These are phyloP conservation scores for Lasioglossum calceatum DNA, from an alignment of 2,888 invertebrate species.

Conservation along the genomic window DNA sequence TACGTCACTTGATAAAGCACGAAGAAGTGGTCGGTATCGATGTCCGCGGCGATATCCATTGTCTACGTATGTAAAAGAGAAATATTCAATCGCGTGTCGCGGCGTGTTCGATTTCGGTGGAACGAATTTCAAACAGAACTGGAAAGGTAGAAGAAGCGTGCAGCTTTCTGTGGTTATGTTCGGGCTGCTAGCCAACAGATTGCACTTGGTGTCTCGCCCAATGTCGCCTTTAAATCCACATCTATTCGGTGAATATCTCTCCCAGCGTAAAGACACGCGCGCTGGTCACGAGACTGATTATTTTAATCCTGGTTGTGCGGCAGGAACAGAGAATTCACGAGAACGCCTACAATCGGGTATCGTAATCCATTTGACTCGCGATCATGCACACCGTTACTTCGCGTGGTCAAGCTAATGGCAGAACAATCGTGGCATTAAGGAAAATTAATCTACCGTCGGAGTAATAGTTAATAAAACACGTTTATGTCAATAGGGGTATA, in stretches of 20 bases:
- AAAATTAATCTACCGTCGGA: neutral
- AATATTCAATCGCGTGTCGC: neutral
- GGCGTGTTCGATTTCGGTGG: neutral
- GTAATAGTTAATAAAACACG: neutral
- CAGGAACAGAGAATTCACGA: neutral
- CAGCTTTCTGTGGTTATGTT: slow-evolving; percentile 33
- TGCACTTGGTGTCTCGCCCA: slow-evolving; percentile 75
- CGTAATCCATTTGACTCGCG: neutral
- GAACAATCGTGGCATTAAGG: neutral
- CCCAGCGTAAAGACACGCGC: neutral
- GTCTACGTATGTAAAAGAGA: neutral
- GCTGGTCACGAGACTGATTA: slow-evolving; percentile 41
- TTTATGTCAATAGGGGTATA: no score
- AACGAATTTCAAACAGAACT: slow-evolving; percentile 41
- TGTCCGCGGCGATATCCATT: slow-evolving; percentile 79
- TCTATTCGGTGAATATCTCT: slow-evolving; percentile 31
- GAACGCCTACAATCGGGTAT: slow-evolving; percentile 3
- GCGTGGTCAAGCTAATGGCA: neutral
- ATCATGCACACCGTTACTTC: neutral
- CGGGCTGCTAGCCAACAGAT: slow-evolving; percentile 71
- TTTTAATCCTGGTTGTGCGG: slow-evolving; percentile 26
- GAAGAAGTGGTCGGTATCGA: slow-evolving; percentile 78
- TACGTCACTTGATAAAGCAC: slow-evolving; percentile 82
- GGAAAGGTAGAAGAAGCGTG: slow-evolving; percentile 23
- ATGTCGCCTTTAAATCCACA: slow-evolving; percentile 74